Evolutionary conservation across 1,140 invertebrate genomes (phyloP).

Genomic region (Plutomurus gul): DNA sequence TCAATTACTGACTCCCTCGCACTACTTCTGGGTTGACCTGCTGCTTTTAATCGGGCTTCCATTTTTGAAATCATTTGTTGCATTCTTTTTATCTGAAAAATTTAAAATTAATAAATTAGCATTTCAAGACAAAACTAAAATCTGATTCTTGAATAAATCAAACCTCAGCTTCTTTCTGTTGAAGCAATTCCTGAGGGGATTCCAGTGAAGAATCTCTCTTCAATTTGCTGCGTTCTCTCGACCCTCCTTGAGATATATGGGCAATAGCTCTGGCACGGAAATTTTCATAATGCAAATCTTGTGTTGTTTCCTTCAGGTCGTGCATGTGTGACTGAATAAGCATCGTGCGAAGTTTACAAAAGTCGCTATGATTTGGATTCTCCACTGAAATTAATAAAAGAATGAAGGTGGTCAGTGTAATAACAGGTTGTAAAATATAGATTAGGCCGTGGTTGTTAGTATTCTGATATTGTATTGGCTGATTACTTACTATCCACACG

Average conservation of each 20-base stretch:
- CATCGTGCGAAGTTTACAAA: constrained; percentile 94
- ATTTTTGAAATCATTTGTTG: constrained; percentile 95
- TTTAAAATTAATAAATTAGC: not conserved
- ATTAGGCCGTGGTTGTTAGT: not conserved
- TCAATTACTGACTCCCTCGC: constrained; percentile 43
- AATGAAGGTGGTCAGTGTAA: not conserved
- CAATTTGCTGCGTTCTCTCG: constrained; percentile 80
- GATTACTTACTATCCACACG: too few species aligned
- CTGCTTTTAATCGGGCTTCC: constrained; percentile 91
- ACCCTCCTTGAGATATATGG: constrained; percentile 83
- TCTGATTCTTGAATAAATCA: constrained; percentile 35
- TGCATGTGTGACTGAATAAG: constrained; percentile 95
- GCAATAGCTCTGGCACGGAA: constrained; percentile 89
- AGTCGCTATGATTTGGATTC: constrained; percentile 96
- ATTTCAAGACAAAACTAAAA: too few species aligned
- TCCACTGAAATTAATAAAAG: constrained; percentile 73
- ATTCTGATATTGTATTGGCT: not conserved
- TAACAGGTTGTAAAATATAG: not conserved
- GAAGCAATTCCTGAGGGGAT: constrained; percentile 77
- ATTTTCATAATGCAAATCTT: constrained; percentile 95
- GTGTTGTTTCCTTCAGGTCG: constrained; percentile 91
- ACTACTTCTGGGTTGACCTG: constrained; percentile 63
- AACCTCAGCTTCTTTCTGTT: constrained; percentile 93
- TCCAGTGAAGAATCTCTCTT: constrained; percentile 78
- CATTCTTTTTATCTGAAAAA: constrained; percentile 83